Conservation (phyloP, 2,113 vertebrate species). For the Microcebus lehilahytsara region DNA sequence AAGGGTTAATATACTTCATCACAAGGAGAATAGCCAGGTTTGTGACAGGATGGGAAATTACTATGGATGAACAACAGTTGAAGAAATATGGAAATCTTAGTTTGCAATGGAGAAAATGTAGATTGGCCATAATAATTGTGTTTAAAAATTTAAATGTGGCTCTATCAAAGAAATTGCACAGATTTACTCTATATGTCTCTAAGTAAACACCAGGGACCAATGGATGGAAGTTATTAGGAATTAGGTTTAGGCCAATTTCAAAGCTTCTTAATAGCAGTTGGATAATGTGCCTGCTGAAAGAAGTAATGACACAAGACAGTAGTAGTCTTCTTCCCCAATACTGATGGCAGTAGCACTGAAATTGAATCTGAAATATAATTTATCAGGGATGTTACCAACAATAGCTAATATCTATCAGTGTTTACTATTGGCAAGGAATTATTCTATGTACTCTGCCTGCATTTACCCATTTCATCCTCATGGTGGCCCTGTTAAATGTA, state of each 20-base stretch:
- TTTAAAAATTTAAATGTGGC: neutral
- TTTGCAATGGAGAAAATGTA: neutral
- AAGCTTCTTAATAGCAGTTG: neutral
- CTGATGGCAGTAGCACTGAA: neutral
- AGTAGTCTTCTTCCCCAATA: neutral
- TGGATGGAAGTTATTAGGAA: neutral
- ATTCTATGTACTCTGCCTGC: neutral
- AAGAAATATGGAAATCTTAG: neutral
- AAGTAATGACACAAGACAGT: neutral
- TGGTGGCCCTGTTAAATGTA: neutral
- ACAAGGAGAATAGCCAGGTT: neutral
- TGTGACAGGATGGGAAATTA: neutral
- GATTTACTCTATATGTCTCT: neutral
- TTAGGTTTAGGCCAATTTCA: neutral
- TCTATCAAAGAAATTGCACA: neutral
- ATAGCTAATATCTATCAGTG: conserved; percentile 52
- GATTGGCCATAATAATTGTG: neutral
- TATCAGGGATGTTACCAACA: conserved; percentile 19
- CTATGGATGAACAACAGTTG: neutral
- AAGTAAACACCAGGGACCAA: neutral
- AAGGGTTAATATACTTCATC: neutral
- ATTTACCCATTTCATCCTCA: conserved; percentile 36
- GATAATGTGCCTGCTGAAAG: neutral
- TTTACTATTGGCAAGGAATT: conserved; percentile 26
- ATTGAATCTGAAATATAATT: conserved; percentile 22